These are phyloP conservation scores for Cinara cedri DNA, from an alignment of 2,888 invertebrate genomes.

Conservation along the genomic window DNA sequence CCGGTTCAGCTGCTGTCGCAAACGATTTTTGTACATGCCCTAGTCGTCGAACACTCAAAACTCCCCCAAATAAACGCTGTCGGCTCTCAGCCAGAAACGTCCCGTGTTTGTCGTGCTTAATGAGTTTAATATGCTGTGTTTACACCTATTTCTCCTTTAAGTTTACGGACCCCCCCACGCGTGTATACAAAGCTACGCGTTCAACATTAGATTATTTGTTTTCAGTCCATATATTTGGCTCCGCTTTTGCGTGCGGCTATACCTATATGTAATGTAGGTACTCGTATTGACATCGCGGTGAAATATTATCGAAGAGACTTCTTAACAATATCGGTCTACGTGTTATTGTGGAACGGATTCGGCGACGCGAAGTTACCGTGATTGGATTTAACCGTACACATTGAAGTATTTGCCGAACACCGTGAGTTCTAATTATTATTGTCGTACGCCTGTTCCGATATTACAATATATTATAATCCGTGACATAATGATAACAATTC, in stretches of 20 bases:
- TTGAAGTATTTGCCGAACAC: too few relatives aligned
- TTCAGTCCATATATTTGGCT: not conserved
- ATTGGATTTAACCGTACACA: too few relatives aligned
- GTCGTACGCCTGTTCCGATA: too few relatives aligned
- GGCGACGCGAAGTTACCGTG: too few relatives aligned
- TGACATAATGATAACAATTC: too few relatives aligned
- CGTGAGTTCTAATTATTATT: too few relatives aligned
- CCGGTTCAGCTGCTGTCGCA: not conserved
- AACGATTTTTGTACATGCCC: not conserved
- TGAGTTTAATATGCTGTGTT: conserved; percentile 54
- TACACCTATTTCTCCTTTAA: conserved; percentile 49
- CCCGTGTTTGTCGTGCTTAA: conserved; percentile 48
- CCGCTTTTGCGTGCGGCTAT: not conserved
- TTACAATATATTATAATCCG: too few relatives aligned
- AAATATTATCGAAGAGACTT: conserved; percentile 15
- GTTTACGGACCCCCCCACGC: conserved; percentile 27
- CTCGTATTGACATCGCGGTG: not conserved
- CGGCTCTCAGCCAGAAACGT: conserved; percentile 29
- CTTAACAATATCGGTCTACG: conserved; percentile 1
- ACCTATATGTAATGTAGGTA: not conserved
- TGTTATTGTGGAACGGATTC: too few relatives aligned
- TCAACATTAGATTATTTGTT: conserved; percentile 53
- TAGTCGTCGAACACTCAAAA: not conserved
- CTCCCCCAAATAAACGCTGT: not conserved
- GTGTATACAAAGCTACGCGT: conserved; percentile 31